These are phyloP conservation scores for Sarcophaga bullata DNA, from an alignment of 1,140 invertebrate genomes.

Conservation along the genomic window DNA sequence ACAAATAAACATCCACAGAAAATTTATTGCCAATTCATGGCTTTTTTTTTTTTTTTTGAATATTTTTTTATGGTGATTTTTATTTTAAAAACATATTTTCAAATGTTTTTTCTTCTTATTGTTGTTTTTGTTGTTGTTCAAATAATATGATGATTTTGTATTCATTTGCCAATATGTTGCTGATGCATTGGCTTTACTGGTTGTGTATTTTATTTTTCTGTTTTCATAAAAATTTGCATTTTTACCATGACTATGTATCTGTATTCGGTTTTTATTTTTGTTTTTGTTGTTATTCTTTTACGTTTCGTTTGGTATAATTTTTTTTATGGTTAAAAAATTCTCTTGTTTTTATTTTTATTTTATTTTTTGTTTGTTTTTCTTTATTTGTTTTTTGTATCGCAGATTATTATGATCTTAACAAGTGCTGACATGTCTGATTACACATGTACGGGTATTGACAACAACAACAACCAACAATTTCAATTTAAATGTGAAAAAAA, in stretches of 20 bases:
- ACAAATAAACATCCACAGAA: not conserved
- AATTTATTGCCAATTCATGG: slow-evolving; percentile 15
- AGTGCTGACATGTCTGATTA: slow-evolving; percentile 19
- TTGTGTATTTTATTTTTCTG: not conserved
- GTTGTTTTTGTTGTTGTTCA: not conserved
- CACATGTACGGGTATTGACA: not conserved
- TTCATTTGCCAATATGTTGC: not conserved
- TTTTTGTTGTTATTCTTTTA: no score
- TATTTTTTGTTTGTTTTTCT: not conserved
- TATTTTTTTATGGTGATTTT: no score
- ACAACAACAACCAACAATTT: no score
- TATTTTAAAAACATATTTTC: not conserved
- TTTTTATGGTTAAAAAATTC: not conserved
- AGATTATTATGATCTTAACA: slow-evolving; percentile 4
- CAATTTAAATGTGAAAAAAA: no score
- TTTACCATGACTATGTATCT: not conserved
- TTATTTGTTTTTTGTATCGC: not conserved
- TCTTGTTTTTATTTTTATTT: not conserved
- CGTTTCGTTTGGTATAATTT: no score
- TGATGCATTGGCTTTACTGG: not conserved
- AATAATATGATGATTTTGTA: not conserved
- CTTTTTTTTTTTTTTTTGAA: not conserved
- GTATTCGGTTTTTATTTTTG: not conserved
- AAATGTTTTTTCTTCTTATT: not conserved
- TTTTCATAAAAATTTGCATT: slow-evolving; percentile 1